Percentiles rank a stretch among this genome's conserved stretches.
These are phyloP conservation scores for Gnathonemus longibarbis DNA, from an alignment of 2,113 vertebrate species.

Conservation along the genomic window DNA sequence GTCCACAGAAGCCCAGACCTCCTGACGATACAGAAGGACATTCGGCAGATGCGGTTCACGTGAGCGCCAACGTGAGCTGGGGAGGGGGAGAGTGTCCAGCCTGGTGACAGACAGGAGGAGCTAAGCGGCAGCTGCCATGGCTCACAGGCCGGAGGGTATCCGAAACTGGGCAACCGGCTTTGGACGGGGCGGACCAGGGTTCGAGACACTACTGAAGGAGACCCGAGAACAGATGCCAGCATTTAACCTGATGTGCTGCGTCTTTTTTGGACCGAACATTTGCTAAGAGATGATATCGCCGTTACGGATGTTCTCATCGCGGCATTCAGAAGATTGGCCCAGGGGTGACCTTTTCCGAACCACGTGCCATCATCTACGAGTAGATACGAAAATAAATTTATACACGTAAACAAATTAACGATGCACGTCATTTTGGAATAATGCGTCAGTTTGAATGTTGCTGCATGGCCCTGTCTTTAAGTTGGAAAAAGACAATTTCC, in stretches of 20 bases:
- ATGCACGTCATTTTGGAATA: neutral
- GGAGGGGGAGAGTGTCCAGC: neutral
- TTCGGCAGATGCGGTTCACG: conserved; percentile 3
- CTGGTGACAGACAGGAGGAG: conserved; percentile 3
- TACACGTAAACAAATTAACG: neutral
- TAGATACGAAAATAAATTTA: neutral
- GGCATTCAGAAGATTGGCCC: neutral
- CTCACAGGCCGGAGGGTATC: neutral
- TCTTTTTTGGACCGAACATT: neutral
- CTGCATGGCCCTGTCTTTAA: neutral
- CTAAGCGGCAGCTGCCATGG: neutral
- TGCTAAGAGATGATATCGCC: neutral
- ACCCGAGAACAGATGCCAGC: neutral
- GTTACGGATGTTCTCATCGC: neutral
- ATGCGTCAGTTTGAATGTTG: neutral
- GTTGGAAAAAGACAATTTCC: neutral
- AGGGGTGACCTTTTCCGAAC: neutral
- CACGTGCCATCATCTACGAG: neutral
- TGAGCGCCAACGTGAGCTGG: neutral
- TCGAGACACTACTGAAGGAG: neutral
- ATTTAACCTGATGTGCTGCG: neutral
- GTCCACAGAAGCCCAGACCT: conserved; percentile 6
- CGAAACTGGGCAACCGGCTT: neutral
- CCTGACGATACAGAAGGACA: conserved; percentile 5
- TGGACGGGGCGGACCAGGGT: neutral